Evolutionary conservation across 1,140 invertebrate species (phyloP).

Genomic region (Physella acuta): DNA sequence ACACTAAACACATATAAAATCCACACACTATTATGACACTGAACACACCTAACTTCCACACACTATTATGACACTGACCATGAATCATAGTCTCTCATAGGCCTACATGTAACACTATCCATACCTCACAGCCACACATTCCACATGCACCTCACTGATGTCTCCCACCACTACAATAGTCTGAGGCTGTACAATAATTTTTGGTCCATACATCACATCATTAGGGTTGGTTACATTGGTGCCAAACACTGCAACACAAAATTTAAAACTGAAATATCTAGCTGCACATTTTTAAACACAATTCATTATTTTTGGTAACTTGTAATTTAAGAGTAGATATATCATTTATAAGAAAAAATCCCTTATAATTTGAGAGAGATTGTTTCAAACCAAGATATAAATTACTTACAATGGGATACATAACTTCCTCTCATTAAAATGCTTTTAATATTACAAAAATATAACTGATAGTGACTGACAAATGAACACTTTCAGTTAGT

Average conservation of each 20-base stretch:
- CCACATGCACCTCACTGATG: not conserved
- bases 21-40: not conserved
- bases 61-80: not conserved
- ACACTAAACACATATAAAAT: not conserved
- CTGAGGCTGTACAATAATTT: constrained; percentile 3
- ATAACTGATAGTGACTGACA: no score
- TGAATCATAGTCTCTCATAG: not conserved
- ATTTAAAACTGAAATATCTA: no score
- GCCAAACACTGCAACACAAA: constrained; percentile 13
- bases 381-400: no score
- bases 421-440: no score
- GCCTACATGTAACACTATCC: not conserved
- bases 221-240: constrained; percentile 7
- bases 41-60: not conserved
- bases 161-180: not conserved
- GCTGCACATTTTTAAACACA: no score
- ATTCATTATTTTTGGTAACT: no score
- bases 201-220: not conserved
- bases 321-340: no score
- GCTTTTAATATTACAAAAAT: no score
- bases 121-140: constrained; percentile 2
- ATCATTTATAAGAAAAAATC: no score
- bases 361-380: no score
- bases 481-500: no score
- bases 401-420: no score